These are phyloP conservation scores for Apaloderma vittatum DNA, from an alignment of 2,113 vertebrate genomes.

Conservation along the genomic window DNA sequence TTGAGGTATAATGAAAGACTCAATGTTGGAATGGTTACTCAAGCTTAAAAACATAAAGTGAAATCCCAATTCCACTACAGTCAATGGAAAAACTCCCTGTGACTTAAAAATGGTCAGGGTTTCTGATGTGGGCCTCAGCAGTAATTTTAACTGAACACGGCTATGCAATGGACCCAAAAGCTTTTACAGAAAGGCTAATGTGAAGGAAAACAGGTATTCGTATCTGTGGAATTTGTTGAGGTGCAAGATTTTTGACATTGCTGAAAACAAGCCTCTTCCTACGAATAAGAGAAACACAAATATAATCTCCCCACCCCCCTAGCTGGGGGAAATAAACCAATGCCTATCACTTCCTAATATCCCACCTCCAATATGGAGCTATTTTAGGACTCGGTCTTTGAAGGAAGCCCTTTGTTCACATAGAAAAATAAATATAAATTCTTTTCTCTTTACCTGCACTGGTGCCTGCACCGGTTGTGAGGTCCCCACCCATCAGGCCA, in stretches of 20 bases:
- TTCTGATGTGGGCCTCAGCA: neutral
- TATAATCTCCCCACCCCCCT: neutral
- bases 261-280: neutral
- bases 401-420: conserved; percentile 28
- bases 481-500: conserved; percentile 99
- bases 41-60: neutral
- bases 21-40: neutral
- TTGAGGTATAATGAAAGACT: neutral
- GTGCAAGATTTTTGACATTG: neutral
- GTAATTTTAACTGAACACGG: neutral
- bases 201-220: neutral
- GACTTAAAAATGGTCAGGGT: neutral
- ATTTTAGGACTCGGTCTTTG: conserved; percentile 25
- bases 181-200: neutral
- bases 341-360: neutral
- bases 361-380: neutral
- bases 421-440: conserved; percentile 10
- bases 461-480: conserved; percentile 98
- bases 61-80: neutral
- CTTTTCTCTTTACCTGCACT: conserved; percentile 92
- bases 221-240: neutral
- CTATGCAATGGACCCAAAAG: neutral
- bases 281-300: neutral
- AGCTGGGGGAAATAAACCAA: neutral
- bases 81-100: neutral